Base-by-base conservation (phyloP, 2,888 invertebrate species). In the Chromoteleia sp. region DNA sequence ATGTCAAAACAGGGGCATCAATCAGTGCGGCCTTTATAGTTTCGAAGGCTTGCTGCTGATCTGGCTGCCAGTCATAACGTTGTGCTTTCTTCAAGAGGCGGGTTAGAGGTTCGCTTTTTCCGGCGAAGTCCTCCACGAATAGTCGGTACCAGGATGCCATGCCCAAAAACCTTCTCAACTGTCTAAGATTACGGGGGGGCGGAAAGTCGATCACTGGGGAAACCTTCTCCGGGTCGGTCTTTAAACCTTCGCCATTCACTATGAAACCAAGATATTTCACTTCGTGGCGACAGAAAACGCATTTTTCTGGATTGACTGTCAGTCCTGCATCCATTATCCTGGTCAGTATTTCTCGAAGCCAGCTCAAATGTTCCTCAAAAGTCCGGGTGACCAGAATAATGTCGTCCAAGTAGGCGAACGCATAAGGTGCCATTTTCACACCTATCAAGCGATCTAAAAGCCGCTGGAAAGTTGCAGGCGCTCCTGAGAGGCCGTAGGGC, bases 141-240 rank as follows among this genome's bases (percentile, higher is more conserved):
- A n/a, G n/a, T n/a, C n/a, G n/a, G n/a, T n/a, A n/a, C n/a, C 33
- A 54, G n/a, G 33, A 54, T 10, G 33, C 33, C 33, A 54, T 54
- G 2, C 88, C 87, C 0, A 89, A 17, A 45, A 88, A 89, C 5
- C 83, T 29, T 0, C 84, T 68, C 6, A 87, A n/a, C 19, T 86
- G 79, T 15, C 29, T 25, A 0, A 77, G 1, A 0, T 25, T 80
- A 0, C n/a, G 10, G 5, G 80, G 78, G 7, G 36, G 21, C 1
- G 81, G 81, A 17, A 67, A 78, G 0, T 67, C 0, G 0, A 83
- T 52, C 3, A n/a, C n/a, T n/a, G n/a, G n/a, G n/a, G n/a, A n/a
- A n/a, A n/a, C n/a, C n/a, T n/a, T n/a, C n/a, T n/a, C n/a, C n/a
- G n/a, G n/a, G n/a, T n/a, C n/a, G n/a, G n/a, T n/a, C n/a, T n/a